phyloP scores from a whole-genome alignment of 1,140 invertebrate genomes.

The Heterodera carotae region DNA sequence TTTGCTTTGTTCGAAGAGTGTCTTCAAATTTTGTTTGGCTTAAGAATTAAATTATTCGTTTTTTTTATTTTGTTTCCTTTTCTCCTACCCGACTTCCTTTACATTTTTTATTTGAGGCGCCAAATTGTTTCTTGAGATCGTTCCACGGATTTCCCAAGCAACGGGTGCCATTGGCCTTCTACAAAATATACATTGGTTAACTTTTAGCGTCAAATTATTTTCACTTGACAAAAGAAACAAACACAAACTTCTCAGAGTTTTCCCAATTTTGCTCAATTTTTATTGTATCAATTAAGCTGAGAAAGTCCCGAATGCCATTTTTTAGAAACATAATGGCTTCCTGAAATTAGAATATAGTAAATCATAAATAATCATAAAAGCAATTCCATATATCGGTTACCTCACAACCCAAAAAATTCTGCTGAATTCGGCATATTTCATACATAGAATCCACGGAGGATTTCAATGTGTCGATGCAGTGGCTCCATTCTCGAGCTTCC shows the following conservation, averaged over 20 bases:
- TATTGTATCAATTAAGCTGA: slow-evolving; percentile 41
- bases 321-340: slow-evolving; percentile 48
- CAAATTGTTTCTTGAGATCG: slow-evolving; percentile 16
- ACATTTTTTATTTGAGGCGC: neutral
- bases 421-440: slow-evolving; percentile 33
- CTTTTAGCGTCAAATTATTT: no score
- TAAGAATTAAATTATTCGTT: neutral
- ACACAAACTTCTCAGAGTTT: slow-evolving; percentile 47
- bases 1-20: neutral
- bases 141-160: slow-evolving; percentile 45
- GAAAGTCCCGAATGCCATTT: slow-evolving; percentile 48
- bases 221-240: slow-evolving; percentile 22
- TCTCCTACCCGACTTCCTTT: neutral
- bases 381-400: neutral
- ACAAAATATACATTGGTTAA: no score
- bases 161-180: slow-evolving; percentile 37
- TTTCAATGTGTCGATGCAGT: slow-evolving; percentile 37
- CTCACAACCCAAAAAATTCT: slow-evolving; percentile 41
- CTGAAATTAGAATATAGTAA: slow-evolving; percentile 18
- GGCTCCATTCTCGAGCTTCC: slow-evolving; percentile 42
- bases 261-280: slow-evolving; percentile 49
- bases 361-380: neutral
- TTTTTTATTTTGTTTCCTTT: neutral
- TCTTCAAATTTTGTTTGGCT: neutral
- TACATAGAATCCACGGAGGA: slow-evolving; percentile 44